Evolutionary conservation across 2,113 vertebrate species (phyloP), one percentile per base, ranked within the genome.

Genomic region (Trogon surrucura): DNA sequence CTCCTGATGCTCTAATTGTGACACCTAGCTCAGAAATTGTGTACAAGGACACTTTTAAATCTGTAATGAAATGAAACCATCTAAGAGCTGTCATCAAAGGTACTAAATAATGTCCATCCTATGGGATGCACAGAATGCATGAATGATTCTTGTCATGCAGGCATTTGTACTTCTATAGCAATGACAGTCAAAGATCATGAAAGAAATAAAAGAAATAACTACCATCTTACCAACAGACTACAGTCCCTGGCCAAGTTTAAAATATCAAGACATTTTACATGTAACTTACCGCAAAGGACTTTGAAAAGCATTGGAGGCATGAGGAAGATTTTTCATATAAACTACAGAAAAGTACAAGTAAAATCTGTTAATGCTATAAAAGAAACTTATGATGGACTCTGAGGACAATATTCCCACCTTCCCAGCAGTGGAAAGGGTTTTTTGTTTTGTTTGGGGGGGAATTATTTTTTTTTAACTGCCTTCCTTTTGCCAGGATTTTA

Each of bases 401-500:
- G 57, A 75, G 80, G 54, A 78, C 62, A 57, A 26, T 21, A 91
- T 61, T 93, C 69, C 91, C 56, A 91, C 89, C 92, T 90, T 67
- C 90, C 45, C 88, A 78, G n/a, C 80, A 87, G 88, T 0, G 2
- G 16, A 51, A 74, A 85, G 65, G 57, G 36, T 1, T 2, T 6
- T 72, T 93, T 88, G 92, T 60, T 71, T 88, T 56, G 17, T 75
- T 90, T 29, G 3, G 29, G 67, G 64, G 58, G 26, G 56, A 29
- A 4, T 19, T 53, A 34, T 64, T 93, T 56, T 85, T 58, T 83
- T 29, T 48, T 16, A 38, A 64, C 38, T n/a, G 48, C 69, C 41
- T 70, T 93, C 51, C 34, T 75, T 58, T 80, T 86, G 93, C 92
- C 95, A 93, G 88, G 85, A 82, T 79, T 96, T 96, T 93, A 72